These are phyloP conservation scores for Bradypodion pumilum DNA, from an alignment of 2,797 vertebrate species.

Conservation along the genomic window DNA sequence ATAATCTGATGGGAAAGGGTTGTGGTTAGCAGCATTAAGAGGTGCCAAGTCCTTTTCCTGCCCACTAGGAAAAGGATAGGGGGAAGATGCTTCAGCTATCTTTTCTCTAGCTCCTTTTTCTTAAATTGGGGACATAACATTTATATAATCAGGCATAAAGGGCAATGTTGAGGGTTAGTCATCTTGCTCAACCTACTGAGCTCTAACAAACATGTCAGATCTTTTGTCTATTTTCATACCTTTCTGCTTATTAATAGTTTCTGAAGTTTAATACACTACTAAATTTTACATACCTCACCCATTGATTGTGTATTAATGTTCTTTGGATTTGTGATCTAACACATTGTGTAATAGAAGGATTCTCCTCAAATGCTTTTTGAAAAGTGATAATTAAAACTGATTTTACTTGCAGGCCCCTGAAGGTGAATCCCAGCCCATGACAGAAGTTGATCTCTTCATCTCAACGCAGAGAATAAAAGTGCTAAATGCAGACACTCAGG, in stretches of 20 bases:
- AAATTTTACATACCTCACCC: constrained; percentile 68
- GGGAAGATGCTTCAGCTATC: neutral
- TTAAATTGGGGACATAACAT: neutral
- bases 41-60: neutral
- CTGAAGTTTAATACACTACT: constrained; percentile 63
- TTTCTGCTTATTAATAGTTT: constrained; percentile 63
- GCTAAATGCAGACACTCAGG: constrained; percentile 95
- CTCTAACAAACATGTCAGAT: constrained; percentile 31
- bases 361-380: neutral
- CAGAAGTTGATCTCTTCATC: constrained; percentile 97
- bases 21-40: neutral
- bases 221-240: constrained; percentile 44
- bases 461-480: constrained; percentile 99
- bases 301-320: constrained; percentile 68
- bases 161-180: neutral
- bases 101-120: neutral
- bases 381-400: constrained; percentile 14
- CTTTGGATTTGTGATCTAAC: constrained; percentile 60
- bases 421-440: constrained; percentile 85
- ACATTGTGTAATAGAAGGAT: neutral
- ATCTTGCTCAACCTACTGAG: constrained; percentile 17
- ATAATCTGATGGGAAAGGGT: neutral
- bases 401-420: constrained; percentile 82
- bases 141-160: neutral
- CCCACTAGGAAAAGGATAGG: neutral